Evolutionary conservation across 2,888 invertebrate species (phyloP).

Genomic region (Dorcus parallelipipedus): DNA sequence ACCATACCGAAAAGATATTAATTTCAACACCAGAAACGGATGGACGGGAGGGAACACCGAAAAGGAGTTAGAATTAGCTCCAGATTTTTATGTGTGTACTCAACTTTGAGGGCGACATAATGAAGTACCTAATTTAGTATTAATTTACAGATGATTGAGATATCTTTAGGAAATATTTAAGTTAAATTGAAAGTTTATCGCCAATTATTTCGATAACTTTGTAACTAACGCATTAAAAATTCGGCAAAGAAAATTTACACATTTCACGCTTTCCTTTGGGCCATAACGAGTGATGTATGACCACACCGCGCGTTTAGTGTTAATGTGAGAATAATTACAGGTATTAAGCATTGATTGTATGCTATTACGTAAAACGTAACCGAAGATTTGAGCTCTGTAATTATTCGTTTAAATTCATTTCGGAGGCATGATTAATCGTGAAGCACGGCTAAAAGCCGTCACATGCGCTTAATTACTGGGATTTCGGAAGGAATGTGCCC

Average conservation of each 20-base stretch:
- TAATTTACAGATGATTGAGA: too few species aligned
- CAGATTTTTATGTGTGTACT: too few species aligned
- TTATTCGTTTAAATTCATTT: conserved; percentile 29
- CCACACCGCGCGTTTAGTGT: conserved; percentile 22
- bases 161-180: too few species aligned
- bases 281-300: conserved; percentile 12
- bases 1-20: too few species aligned
- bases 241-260: background rate
- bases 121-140: too few species aligned
- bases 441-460: conserved; percentile 1
- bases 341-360: conserved; percentile 29
- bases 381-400: conserved; percentile 24
- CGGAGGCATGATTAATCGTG: conserved; percentile 26
- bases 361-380: conserved; percentile 21
- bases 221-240: background rate
- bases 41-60: too few species aligned
- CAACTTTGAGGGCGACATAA: too few species aligned
- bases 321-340: conserved; percentile 33
- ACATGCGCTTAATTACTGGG: conserved; percentile 14
- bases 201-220: too few species aligned
- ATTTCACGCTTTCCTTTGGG: background rate
- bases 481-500: conserved; percentile 3
- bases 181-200: too few species aligned
- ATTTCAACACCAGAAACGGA: too few species aligned
- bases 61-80: too few species aligned